Base-by-base conservation (phyloP, 2,888 invertebrate species). In the Meloe dianella region DNA sequence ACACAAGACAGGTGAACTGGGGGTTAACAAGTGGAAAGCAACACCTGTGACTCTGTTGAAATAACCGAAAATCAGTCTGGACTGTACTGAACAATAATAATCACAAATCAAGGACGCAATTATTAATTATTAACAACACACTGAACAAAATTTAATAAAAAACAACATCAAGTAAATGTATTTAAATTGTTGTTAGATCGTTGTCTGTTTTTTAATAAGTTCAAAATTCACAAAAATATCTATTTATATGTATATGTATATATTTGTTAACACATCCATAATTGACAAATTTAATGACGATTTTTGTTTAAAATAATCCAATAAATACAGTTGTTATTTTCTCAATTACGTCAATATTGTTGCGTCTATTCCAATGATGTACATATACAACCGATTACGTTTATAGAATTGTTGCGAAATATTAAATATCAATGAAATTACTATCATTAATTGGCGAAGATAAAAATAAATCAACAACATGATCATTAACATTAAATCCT, bases 11-110 rank as follows among this genome's bases (percentile, higher is more conserved):
- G 47, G 47, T 47, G 47, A 10, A 22, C 2, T 47, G 47, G 8
- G 47, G 47, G 47, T 20, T 47, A 47, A 47, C 47, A 47, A 47
- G 47, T 47, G 47, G 47, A 20, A 47, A 7, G n/a, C 9, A 41
- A 41, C 41, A 47, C 47, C 47, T 47, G 47, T 47, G 20, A 22
- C 47, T 47, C 9, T 4, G 22, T 3, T 0, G 2, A 47, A 10
- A 10, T 47, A 47, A 47, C 47, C 47, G 47, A 47, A 47, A 47
- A 47, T 47, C 20, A 22, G 20, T 47, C 47, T n/a, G n/a, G 7
- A 41, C 41, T 41, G n/a, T 47, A 10, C 2, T 20, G 9, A 47
- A 20, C 10, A 47, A 30, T 9, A 30, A 30, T 9, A 30, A 27
- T 27, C 27, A 27, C 27, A 4, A 27, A 27, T 20, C 47, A 47